phyloP scores from a whole-genome alignment of 1,140 invertebrate species.

The Lineus longissimus region DNA sequence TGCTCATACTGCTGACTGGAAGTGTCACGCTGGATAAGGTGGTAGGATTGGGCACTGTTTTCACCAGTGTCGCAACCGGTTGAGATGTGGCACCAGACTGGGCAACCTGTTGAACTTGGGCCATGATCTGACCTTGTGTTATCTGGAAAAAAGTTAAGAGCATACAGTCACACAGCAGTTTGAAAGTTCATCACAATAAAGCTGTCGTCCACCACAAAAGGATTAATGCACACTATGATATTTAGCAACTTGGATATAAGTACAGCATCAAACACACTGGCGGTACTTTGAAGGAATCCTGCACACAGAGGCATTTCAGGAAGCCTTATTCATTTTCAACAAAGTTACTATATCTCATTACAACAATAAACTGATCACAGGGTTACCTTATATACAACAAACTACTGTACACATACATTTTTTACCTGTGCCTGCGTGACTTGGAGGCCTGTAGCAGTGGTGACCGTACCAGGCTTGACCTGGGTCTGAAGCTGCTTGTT shows the following conservation, averaged over 20 bases:
- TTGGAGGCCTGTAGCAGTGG: background rate
- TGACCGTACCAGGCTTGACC: background rate
- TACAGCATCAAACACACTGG: too few relatives aligned
- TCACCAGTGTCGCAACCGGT: slow-evolving; percentile 61
- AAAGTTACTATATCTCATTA: too few relatives aligned
- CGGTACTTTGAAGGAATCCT: too few relatives aligned
- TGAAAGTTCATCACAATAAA: too few relatives aligned
- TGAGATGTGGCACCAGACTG: slow-evolving; percentile 40
- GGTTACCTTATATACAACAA: too few relatives aligned
- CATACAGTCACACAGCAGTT: slow-evolving; percentile 8
- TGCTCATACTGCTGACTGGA: slow-evolving; percentile 27
- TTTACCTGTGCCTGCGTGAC: slow-evolving; percentile 10
- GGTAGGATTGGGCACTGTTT: slow-evolving; percentile 56
- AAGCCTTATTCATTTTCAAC: too few relatives aligned
- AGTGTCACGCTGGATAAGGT: slow-evolving; percentile 34
- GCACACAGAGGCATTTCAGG: too few relatives aligned
- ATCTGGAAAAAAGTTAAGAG: slow-evolving; percentile 9
- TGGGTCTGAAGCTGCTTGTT: too few relatives aligned
- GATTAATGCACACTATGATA: too few relatives aligned
- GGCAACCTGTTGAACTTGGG: slow-evolving; percentile 56
- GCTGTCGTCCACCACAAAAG: too few relatives aligned
- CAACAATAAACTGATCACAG: too few relatives aligned
- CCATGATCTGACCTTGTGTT: slow-evolving; percentile 58
- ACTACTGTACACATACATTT: slow-evolving; percentile 7
- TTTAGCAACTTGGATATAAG: too few relatives aligned